Evolutionary conservation across 2,888 invertebrate species (phyloP).

Genomic region (Escarpia spicata): DNA sequence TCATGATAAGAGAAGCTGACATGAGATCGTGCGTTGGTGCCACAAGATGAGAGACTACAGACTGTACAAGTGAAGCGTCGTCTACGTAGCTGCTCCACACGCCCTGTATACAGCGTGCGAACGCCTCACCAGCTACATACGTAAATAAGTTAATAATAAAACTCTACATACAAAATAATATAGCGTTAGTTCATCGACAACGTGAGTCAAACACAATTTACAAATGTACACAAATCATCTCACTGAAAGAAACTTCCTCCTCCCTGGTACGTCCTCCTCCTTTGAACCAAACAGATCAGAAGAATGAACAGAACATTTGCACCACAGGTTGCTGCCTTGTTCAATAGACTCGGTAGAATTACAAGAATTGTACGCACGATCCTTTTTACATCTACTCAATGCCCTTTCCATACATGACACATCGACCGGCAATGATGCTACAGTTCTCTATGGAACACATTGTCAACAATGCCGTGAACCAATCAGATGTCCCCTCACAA

Average conservation of each 20-base stretch:
- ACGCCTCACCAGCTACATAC: background rate
- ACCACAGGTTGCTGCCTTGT: background rate
- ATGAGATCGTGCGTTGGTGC: background rate
- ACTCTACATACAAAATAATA: background rate
- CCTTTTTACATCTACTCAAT: background rate
- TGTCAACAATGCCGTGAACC: background rate
- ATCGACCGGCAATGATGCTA: background rate
- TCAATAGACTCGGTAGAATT: background rate
- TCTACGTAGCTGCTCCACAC: background rate
- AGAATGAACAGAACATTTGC: background rate
- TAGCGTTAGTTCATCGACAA: background rate
- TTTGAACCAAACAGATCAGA: background rate
- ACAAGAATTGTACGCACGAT: background rate
- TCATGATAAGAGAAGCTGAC: background rate
- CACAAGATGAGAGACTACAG: background rate
- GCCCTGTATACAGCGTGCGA: background rate
- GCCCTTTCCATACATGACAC: background rate
- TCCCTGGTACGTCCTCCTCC: background rate
- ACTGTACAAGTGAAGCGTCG: background rate
- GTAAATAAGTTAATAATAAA: background rate
- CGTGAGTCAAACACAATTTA: background rate
- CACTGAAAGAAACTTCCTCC: background rate
- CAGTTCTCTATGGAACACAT: background rate
- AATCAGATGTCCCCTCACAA: background rate
- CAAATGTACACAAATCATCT: constrained; percentile 12